phyloP scores from a whole-genome alignment of 92 coral and sea anemone genomes.

The Bergia puertoricense region DNA sequence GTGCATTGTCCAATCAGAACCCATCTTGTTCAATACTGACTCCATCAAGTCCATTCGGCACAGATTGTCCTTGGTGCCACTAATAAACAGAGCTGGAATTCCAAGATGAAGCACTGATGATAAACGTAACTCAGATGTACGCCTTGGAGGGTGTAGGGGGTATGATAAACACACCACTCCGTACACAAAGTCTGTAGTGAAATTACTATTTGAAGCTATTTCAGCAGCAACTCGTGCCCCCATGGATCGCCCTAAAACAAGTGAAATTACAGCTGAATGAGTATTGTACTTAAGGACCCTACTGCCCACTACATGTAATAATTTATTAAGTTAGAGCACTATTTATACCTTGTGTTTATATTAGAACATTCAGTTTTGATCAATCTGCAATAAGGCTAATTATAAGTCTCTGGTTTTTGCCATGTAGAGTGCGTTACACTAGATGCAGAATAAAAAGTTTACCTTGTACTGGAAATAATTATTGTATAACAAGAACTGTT shows the following conservation, averaged over 20 bases:
- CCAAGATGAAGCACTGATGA: conserved; percentile 86
- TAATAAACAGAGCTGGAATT: conserved; percentile 83
- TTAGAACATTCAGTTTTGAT: too few relatives aligned
- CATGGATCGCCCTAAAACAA: conserved; percentile 85
- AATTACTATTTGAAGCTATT: conserved; percentile 78
- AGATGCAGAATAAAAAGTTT: too few relatives aligned
- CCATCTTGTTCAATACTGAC: conserved; percentile 75
- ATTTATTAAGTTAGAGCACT: too few relatives aligned
- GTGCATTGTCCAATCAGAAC: conserved; percentile 87
- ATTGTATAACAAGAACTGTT: too few relatives aligned
- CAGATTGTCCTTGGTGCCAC: conserved; percentile 84
- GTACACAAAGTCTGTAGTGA: conserved; percentile 81
- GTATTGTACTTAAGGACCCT: not conserved
- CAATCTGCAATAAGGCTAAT: too few relatives aligned
- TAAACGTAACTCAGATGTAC: conserved; percentile 76
- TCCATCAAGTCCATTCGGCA: conserved; percentile 90
- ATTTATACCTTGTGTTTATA: too few relatives aligned
- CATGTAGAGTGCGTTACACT: too few relatives aligned
- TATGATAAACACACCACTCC: conserved; percentile 93
- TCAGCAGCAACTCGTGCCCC: conserved; percentile 99
- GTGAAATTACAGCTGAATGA: not conserved
- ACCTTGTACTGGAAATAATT: too few relatives aligned
- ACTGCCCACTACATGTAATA: too few relatives aligned
- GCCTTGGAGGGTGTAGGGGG: conserved; percentile 91
- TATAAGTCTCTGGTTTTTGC: too few relatives aligned